These are phyloP conservation scores for Campopleginae sp. DNA, from an alignment of 2,888 invertebrate species.

Conservation along the genomic window DNA sequence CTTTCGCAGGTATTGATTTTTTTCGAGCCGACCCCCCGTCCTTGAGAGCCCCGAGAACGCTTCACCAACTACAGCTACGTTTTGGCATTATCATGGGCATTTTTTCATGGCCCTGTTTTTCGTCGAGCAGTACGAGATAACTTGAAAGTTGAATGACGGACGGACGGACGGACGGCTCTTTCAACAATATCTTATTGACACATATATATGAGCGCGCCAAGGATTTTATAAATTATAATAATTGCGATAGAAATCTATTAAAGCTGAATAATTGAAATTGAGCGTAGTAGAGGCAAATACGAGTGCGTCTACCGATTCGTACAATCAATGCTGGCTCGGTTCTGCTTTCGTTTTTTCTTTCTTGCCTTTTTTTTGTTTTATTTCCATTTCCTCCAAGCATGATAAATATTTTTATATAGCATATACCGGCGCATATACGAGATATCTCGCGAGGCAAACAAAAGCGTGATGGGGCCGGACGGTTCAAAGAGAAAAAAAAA, in stretches of 20 bases:
- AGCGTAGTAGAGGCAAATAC: not conserved
- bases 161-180: too few species aligned
- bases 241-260: too few species aligned
- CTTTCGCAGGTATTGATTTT: conserved; percentile 81
- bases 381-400: not conserved
- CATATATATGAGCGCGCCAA: too few species aligned
- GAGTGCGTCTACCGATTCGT: not conserved
- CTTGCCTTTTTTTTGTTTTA: not conserved
- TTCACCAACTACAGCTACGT: too few species aligned
- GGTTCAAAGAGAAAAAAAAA: conserved; percentile 47
- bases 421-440: not conserved
- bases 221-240: too few species aligned
- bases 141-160: too few species aligned
- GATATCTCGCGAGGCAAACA: conserved; percentile 21
- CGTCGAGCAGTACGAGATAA: too few species aligned
- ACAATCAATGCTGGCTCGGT: not conserved
- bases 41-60: too few species aligned
- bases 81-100: too few species aligned
- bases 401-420: conserved; percentile 17
- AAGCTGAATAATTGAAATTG: conserved; percentile 19
- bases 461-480: conserved; percentile 53
- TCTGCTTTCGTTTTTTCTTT: not conserved
- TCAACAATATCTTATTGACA: too few species aligned
- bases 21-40: conserved; percentile 78
- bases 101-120: too few species aligned